These are phyloP conservation scores for Peromyscus californicus DNA, from an alignment of 2,113 vertebrate species.

Conservation along the genomic window DNA sequence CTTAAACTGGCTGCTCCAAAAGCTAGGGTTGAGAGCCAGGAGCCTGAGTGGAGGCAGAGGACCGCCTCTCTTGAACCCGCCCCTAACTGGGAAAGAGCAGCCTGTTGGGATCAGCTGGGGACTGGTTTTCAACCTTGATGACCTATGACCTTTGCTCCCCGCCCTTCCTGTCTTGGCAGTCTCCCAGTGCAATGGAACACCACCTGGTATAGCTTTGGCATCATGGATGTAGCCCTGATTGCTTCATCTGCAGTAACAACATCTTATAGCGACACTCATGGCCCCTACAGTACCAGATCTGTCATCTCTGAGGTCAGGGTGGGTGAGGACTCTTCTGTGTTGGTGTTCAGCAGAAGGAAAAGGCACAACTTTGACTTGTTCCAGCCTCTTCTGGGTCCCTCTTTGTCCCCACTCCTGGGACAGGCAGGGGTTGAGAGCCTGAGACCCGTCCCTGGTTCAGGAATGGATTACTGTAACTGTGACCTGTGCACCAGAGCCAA, in stretches of 20 bases:
- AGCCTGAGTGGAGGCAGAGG: not conserved
- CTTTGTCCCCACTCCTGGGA: too few relatives aligned
- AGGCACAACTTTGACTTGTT: not conserved
- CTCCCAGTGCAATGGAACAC: not conserved
- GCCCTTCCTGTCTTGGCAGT: not conserved
- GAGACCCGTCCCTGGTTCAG: not conserved
- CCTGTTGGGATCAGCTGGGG: not conserved
- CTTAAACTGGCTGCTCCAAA: constrained; percentile 12
- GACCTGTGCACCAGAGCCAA: not conserved
- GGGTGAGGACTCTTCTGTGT: not conserved
- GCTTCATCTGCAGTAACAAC: not conserved
- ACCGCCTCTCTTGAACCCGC: not conserved
- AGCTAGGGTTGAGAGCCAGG: not conserved
- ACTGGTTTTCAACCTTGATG: not conserved
- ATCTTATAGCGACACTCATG: not conserved
- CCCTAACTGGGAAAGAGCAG: not conserved
- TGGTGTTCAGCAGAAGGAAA: not conserved
- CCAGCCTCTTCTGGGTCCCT: too few relatives aligned
- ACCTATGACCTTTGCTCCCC: not conserved
- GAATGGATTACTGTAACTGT: not conserved
- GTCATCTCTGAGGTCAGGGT: not conserved
- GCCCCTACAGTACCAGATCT: not conserved
- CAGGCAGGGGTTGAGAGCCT: not conserved
- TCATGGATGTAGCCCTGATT: not conserved
- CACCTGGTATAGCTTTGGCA: not conserved